These are phyloP conservation scores for Epinephelus cyanopodus DNA, from an alignment of 2,113 vertebrate species.

Conservation along the genomic window DNA sequence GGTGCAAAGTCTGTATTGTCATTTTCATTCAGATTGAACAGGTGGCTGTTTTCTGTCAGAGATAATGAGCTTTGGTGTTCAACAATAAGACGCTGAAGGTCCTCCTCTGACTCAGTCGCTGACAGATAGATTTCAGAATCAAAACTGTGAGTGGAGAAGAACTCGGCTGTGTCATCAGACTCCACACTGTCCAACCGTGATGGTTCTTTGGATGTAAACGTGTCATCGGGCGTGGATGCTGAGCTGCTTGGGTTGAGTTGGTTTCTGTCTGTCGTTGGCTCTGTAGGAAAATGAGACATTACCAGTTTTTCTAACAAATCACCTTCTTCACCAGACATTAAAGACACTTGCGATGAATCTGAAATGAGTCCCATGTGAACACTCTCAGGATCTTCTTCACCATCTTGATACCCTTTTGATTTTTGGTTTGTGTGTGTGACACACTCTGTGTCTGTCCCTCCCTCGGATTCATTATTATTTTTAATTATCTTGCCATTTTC, in stretches of 20 bases:
- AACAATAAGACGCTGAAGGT: background rate
- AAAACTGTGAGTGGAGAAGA: constrained; percentile 55
- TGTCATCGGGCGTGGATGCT: background rate
- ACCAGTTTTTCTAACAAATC: background rate
- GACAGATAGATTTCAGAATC: constrained; percentile 72
- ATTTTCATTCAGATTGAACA: background rate
- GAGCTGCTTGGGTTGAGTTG: constrained; percentile 9
- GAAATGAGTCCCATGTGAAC: constrained; percentile 1
- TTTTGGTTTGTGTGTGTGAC: constrained; percentile 3
- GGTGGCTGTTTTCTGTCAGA: background rate
- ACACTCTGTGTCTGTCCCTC: background rate
- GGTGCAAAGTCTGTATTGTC: background rate
- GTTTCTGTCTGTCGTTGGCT: background rate
- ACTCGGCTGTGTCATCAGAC: constrained; percentile 50
- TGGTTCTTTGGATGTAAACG: background rate
- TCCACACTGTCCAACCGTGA: constrained; percentile 13
- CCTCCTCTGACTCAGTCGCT: constrained; percentile 57
- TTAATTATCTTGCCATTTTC: constrained; percentile 19
- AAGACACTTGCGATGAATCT: constrained; percentile 24
- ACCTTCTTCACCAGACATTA: constrained; percentile 6
- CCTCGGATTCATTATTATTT: constrained; percentile 7
- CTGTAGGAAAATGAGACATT: background rate
- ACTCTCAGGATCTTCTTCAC: constrained; percentile 4
- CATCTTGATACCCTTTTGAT: background rate
- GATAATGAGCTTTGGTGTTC: constrained; percentile 9